Conservation (phyloP, 1,140 invertebrate genomes). For the Sycophila sp. region DNA sequence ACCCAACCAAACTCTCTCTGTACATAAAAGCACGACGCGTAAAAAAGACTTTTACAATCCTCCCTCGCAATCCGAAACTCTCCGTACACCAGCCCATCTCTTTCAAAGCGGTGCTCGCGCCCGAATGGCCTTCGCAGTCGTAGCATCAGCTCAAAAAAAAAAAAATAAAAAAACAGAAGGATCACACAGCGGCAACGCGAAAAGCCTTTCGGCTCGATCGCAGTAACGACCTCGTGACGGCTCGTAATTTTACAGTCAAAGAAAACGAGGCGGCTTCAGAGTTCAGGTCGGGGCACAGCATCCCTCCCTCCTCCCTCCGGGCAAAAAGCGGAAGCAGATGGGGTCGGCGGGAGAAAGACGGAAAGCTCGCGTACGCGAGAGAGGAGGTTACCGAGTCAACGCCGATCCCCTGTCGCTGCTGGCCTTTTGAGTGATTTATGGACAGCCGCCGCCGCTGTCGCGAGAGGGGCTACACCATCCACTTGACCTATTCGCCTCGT, state of each 20-base stretch:
- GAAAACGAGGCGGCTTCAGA: constrained; percentile 24
- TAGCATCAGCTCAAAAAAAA: too few species aligned
- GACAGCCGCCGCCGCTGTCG: constrained; percentile 46
- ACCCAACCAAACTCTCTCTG: too few species aligned
- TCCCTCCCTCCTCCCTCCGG: constrained; percentile 10
- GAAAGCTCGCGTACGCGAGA: neutral
- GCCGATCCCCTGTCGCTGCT: constrained; percentile 40
- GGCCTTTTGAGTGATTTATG: constrained; percentile 57
- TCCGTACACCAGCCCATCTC: too few species aligned
- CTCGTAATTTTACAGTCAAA: constrained; percentile 45
- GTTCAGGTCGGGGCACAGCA: neutral
- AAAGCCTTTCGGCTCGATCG: neutral
- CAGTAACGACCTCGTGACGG: constrained; percentile 31
- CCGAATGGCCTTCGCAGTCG: too few species aligned
- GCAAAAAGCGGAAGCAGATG: constrained; percentile 57
- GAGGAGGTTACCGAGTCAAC: constrained; percentile 41
- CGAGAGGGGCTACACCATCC: constrained; percentile 46
- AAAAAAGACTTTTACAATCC: too few species aligned
- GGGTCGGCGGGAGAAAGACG: neutral
- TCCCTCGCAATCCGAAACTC: too few species aligned
- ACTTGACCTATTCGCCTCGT: constrained; percentile 63
- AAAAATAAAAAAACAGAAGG: too few species aligned
- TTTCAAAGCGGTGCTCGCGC: too few species aligned
- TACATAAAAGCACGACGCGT: too few species aligned
- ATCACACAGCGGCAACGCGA: too few species aligned